Base-by-base conservation (phyloP, 2,888 invertebrate genomes). In the Plebejus argus region DNA sequence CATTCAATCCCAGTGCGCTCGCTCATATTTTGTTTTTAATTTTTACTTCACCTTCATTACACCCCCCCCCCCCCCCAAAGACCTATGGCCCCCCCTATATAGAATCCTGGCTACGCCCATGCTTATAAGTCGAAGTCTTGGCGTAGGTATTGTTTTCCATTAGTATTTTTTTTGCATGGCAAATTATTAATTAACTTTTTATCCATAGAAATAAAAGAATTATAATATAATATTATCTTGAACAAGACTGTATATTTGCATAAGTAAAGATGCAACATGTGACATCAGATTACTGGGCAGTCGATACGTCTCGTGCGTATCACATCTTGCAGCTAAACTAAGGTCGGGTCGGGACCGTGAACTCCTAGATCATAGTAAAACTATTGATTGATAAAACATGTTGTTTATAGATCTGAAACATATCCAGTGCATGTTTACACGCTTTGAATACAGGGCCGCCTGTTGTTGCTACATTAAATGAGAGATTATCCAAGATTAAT, bases 321-420 rank as follows among this genome's bases (percentile, higher is more conserved):
- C 70, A 35, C 70, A 33, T n/a, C n/a, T 8, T 71, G n/a, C 7
- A 71, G 10, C 35, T 18, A 39, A 15, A 39, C 71, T 71, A 71
- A 71, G 71, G 71, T 71, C 71, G 10, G 39, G 71, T 35, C 71
- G 71, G 71, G 71, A 39, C 71, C 71, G 71, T 39, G 71, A 71
- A 39, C 71, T 20, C 39, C n/a, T 71, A n/a, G 39, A 71, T 71
- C 39, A 12, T 39, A 71, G 71, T 71, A 35, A 71, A 39, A 39
- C 71, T 71, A 28, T 71, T 71, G 35, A 71, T 71, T 71, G 39
- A 39, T 71, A 71, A 10, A 71, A 71, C 20, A 71, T 71, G 53
- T 53, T 71, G 71, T 71, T 39, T 70, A 12, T 33, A 70, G 33
- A 18, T 70, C 70, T 35, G 58, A 58, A 58, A 70, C 70, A 35